Conservation (phyloP, 2,888 invertebrate species). For the Pecten maximus region DNA sequence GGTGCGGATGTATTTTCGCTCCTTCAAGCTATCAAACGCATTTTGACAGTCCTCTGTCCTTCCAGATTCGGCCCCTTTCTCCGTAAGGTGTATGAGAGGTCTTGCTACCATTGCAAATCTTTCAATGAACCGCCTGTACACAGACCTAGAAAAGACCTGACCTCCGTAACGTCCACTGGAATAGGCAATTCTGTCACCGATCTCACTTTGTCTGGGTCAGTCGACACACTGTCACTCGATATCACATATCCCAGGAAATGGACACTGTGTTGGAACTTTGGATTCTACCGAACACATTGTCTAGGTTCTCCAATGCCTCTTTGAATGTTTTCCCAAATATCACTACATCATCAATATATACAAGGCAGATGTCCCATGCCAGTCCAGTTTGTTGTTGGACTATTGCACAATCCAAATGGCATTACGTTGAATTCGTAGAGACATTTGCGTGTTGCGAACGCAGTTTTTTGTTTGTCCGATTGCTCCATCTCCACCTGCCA, state of each 20-base stretch:
- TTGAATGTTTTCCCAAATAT: not conserved
- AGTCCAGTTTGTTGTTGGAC: not conserved
- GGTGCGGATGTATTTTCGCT: not conserved
- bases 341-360: not conserved
- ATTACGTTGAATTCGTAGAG: not conserved
- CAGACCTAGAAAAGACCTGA: not conserved
- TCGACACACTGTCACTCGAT: not conserved
- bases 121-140: not conserved
- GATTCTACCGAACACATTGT: not conserved
- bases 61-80: not conserved
- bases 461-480: not conserved
- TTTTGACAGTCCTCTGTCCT: not conserved
- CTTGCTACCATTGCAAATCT: not conserved
- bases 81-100: not conserved
- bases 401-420: not conserved
- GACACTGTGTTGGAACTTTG: not conserved
- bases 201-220: not conserved
- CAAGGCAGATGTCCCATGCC: not conserved
- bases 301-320: not conserved
- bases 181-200: not conserved
- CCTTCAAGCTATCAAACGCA: not conserved
- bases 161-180: not conserved
- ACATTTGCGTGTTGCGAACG: not conserved
- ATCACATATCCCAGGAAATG: slow-evolving; percentile 30
- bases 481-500: not conserved